Conservation (phyloP, 2,888 invertebrate genomes). For the Xanthorhoe designata region DNA sequence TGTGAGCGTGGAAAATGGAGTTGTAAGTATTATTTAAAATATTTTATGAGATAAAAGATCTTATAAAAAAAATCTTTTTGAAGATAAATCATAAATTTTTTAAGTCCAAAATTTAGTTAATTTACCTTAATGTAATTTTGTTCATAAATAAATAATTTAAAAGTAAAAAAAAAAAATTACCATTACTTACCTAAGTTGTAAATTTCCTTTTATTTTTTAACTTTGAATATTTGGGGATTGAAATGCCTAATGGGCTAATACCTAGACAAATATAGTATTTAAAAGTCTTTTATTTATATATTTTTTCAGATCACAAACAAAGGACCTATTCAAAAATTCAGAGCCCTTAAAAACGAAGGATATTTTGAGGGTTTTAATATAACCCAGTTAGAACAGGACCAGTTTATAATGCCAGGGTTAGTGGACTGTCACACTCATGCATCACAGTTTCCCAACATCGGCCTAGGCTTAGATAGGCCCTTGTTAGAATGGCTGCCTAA, state of each 20-base stretch:
- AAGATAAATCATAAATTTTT: no score
- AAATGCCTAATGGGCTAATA: no score
- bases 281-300: not conserved
- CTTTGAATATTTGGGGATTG: no score
- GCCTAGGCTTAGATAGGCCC: conserved; percentile 91
- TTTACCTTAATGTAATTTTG: no score
- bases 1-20: conserved; percentile 84
- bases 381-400: conserved; percentile 62
- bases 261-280: not conserved
- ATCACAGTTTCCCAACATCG: conserved; percentile 94
- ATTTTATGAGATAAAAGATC: no score
- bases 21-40: conserved; percentile 68
- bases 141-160: no score
- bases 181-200: no score
- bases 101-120: no score
- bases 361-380: conserved; percentile 53
- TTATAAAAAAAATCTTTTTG: no score
- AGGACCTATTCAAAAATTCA: conserved; percentile 58
- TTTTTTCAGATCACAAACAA: conserved; percentile 62
- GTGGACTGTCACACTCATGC: conserved; percentile 96
- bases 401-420: conserved; percentile 94
- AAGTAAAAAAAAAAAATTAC: no score
- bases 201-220: no score
- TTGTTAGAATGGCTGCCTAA: conserved; percentile 93
- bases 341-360: conserved; percentile 45